phyloP scores from a whole-genome alignment of 53 echinoderm and acorn worm species.

The Antedon mediterranea region DNA sequence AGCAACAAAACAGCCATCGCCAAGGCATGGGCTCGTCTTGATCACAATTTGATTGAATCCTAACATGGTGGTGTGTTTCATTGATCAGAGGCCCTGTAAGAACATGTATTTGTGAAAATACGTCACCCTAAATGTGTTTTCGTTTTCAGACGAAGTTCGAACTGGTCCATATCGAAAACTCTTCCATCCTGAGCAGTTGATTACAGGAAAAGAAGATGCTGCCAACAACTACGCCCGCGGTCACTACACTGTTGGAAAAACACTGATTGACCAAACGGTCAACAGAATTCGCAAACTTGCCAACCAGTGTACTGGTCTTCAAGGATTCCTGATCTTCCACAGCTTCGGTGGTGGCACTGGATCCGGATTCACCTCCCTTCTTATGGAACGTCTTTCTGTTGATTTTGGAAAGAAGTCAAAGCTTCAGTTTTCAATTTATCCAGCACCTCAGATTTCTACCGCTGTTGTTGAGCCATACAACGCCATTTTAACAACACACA shows the following conservation, averaged over 20 bases:
- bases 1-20: too few species aligned
- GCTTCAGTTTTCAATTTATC: constrained; percentile 4
- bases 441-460: constrained; percentile 5
- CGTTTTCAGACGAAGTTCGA: constrained; percentile 13
- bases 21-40: too few species aligned
- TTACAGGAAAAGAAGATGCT: constrained; percentile 13
- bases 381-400: constrained; percentile 48
- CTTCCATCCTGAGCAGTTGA: constrained; percentile 16
- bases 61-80: too few species aligned
- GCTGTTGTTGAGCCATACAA: constrained; percentile 11
- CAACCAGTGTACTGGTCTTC: constrained; percentile 39
- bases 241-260: constrained; percentile 4
- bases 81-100: too few species aligned
- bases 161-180: constrained; percentile 25
- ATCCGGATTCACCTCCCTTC: constrained; percentile 36
- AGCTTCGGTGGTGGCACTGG: constrained; percentile 55
- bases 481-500: constrained; percentile 3
- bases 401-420: constrained; percentile 24
- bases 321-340: constrained; percentile 53
- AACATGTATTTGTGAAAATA: too few species aligned
- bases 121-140: too few species aligned
- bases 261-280: neutral
- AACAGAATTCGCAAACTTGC: constrained; percentile 19
- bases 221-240: constrained; percentile 10
- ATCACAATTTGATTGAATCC: too few species aligned